Evolutionary conservation across 2,888 invertebrate genomes (phyloP).

Genomic region (Drosophila infuscata): DNA sequence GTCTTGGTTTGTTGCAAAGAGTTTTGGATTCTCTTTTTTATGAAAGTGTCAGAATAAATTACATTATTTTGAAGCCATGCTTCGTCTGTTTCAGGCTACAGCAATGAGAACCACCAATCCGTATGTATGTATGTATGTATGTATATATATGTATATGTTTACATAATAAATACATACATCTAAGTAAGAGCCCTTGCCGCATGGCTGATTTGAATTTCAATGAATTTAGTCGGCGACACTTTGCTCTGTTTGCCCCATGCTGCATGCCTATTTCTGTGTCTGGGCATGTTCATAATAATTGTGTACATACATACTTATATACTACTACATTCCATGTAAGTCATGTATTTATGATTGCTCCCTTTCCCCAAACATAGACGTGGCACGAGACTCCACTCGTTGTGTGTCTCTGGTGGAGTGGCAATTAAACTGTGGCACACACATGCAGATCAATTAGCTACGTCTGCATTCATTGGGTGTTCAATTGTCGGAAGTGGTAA

Average conservation of each 20-base stretch:
- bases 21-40: slow-evolving; percentile 64
- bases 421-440: slow-evolving; percentile 70
- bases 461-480: slow-evolving; percentile 61
- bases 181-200: slow-evolving; percentile 21
- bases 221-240: slow-evolving; percentile 43
- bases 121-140: neutral
- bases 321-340: neutral
- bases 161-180: slow-evolving; percentile 1
- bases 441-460: slow-evolving; percentile 63
- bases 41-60: slow-evolving; percentile 81
- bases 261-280: slow-evolving; percentile 2
- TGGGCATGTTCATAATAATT: slow-evolving; percentile 27
- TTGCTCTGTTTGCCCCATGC: slow-evolving; percentile 9
- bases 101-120: neutral
- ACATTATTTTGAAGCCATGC: slow-evolving; percentile 67
- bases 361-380: slow-evolving; percentile 9
- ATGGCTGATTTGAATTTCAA: slow-evolving; percentile 55
- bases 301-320: neutral
- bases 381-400: slow-evolving; percentile 39
- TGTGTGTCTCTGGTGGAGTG: slow-evolving; percentile 40
- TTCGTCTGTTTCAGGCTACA: slow-evolving; percentile 24
- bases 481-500: slow-evolving; percentile 35
- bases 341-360: slow-evolving; percentile 27
- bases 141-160: neutral
- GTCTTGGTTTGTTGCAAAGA: slow-evolving; percentile 73